phyloP scores from a whole-genome alignment of 1,140 invertebrate species.

The Neomicropteryx cornuta region DNA sequence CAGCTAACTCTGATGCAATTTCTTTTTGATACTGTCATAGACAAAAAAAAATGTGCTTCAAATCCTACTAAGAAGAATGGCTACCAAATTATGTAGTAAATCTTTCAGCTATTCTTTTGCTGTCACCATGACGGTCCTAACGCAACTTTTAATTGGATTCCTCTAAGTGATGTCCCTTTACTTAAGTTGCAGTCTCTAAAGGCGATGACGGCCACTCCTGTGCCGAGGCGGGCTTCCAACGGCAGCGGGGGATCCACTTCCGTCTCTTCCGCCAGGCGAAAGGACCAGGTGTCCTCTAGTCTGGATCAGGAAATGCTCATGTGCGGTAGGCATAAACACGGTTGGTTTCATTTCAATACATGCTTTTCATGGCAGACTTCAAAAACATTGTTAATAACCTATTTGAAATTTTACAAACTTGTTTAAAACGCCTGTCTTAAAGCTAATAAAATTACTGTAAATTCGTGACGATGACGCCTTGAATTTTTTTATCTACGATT shows the following conservation, averaged over 20 bases:
- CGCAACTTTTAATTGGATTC: not conserved
- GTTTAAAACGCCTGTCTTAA: not conserved
- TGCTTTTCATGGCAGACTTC: not conserved
- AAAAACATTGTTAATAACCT: not conserved
- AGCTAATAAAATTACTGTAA: not conserved
- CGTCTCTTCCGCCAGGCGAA: too few relatives aligned
- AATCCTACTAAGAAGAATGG: too few relatives aligned
- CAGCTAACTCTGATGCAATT: too few relatives aligned
- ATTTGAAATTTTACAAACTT: not conserved
- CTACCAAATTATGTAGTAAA: too few relatives aligned
- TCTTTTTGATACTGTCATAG: too few relatives aligned
- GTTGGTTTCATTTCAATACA: not conserved
- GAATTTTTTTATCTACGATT: not conserved
- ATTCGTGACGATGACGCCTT: not conserved
- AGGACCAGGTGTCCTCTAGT: slow-evolving; percentile 29
- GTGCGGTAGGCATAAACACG: slow-evolving; percentile 21
- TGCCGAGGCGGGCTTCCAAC: slow-evolving; percentile 21
- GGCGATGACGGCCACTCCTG: slow-evolving; percentile 5
- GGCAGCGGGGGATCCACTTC: slow-evolving; percentile 17
- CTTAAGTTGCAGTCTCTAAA: not conserved
- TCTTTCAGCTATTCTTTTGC: not conserved
- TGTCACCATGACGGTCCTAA: not conserved
- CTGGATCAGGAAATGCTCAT: slow-evolving; percentile 37
- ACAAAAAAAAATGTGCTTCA: too few relatives aligned
- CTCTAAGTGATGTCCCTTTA: not conserved